Base-by-base conservation (phyloP, 2,797 vertebrate species). In the Pteropus rufus region DNA sequence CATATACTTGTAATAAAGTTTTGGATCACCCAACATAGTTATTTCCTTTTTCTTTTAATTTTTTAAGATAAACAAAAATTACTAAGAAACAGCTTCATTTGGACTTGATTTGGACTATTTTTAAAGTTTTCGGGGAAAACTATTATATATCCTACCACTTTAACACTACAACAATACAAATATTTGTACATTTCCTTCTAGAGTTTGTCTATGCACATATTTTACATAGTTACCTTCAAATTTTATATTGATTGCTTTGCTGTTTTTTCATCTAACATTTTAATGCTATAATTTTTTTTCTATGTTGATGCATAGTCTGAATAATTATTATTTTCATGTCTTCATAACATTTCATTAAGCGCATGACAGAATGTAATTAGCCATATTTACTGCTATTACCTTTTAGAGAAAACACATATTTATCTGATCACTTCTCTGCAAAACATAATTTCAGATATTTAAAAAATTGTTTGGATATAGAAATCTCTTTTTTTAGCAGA, bases 261-360 rank as follows among this genome's bases (percentile, higher is more conserved):
- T 87, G 4, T 75, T 80, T 93, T 96, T 75, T 65, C 41, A 89
- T 80, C 84, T 81, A 84, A 26, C 12, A 41, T 76, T 92, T 93
- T 85, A 88, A 62, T 65, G 62, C 65, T 79, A 9, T 72, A 69
- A 46, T 46, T 49, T 86, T 46, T 49, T 86, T 93, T 36, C 49
- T 36, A 79, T 39, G 5, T 14, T 60, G 29, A 60, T 58, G 26
- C 7, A 34, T 54, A 72, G 31, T n/a, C 12, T 77, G 49, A 86
- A 94, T 83, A 90, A 95, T 82, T 31, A 76, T 82, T 26, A 88
- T 79, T 94, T 91, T 89, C 31, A 41, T 70, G 44, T 31, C 29
- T 86, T 81, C 34, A 75, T 72, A 93, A 72, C 2, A 79, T 44
- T 87, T 93, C 24, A 94, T 46, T 91, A 95, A 92, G 58, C 75